Evolutionary conservation across 2,113 vertebrate species (phyloP).

Genomic region (Phrynosoma blainvillii): DNA sequence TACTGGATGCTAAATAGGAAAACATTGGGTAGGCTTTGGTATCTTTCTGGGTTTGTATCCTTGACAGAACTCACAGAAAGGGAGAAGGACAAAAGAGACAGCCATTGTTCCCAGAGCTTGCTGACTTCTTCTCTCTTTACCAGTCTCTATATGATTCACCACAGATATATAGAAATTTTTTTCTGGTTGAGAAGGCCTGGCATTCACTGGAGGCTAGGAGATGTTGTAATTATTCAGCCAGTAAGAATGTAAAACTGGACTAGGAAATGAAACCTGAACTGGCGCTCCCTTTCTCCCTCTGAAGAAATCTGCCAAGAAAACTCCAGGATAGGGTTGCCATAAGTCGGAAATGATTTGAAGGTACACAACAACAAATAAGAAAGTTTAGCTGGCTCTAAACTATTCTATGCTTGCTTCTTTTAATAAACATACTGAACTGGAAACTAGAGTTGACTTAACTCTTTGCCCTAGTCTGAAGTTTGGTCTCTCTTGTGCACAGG

Average conservation of each 20-base stretch:
- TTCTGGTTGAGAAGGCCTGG: background rate
- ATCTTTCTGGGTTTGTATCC: background rate
- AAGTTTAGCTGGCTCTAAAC: too few species aligned
- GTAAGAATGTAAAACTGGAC: background rate
- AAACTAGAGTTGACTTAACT: too few species aligned
- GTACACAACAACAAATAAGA: too few species aligned
- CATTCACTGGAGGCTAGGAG: background rate
- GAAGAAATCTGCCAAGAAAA: too few species aligned
- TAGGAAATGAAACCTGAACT: background rate
- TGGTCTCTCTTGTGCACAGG: too few species aligned
- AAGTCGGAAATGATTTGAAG: too few species aligned
- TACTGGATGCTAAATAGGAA: conserved; percentile 7
- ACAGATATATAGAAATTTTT: background rate
- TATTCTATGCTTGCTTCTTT: too few species aligned
- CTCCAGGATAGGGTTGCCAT: too few species aligned
- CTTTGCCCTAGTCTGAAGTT: too few species aligned
- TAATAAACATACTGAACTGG: too few species aligned
- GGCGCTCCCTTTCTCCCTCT: background rate
- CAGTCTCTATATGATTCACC: background rate
- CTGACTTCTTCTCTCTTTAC: background rate
- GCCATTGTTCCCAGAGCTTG: background rate
- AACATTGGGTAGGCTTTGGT: conserved; percentile 21
- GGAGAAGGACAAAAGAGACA: background rate
- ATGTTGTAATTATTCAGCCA: too few species aligned
- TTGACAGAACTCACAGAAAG: background rate